Evolutionary conservation across 2,113 vertebrate species (phyloP), one percentile per base, ranked within the genome.

Genomic region (Alethe diademata): DNA sequence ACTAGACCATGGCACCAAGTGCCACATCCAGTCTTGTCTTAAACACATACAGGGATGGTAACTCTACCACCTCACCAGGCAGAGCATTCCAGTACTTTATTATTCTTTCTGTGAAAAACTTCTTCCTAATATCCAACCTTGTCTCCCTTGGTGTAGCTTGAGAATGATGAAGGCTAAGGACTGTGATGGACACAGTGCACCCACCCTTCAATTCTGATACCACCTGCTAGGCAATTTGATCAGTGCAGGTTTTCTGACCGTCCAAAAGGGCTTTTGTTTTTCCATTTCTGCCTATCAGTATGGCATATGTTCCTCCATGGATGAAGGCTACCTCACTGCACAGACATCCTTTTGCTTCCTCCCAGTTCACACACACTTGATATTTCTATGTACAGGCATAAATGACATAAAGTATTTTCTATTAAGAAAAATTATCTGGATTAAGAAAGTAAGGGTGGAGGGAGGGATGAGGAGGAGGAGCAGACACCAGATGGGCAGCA

Each of bases 251-350:
- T 42, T 91, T 83, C 43, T 19, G 31, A 58, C 20, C 16, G 24
- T 47, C 28, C 58, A 65, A 75, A 86, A 36, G 19, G 9, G n/a
- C 19, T 83, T 78, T 73, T 33, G 6, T 26, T 64, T 66, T 54
- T 61, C 40, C 11, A 14, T 72, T 86, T 72, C 48, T 79, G 16
- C 35, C 40, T 38, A 23, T 50, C 48, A 60, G 14, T 60, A 79
- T 31, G 24, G 58, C 26, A 69, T 8, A 29, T 0, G 0, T 18
- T 75, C 2, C 11, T 35, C 33, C 8, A 5, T 43, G 26, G 12
- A 69, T 35, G 23, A 79, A 40, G 8, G 22, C 13, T 14, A 33
- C 12, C 14, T 60, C 13, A 6, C 45, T 76, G n/a, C 31, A 73
- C 14, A 76, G 23, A 31, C 62, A 64, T 26, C 12, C 29, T 62